Percentiles rank a stretch among this genome's conserved stretches.
Evolutionary conservation across 1,140 invertebrate genomes (phyloP).

Genomic region (Cyrtorhinus lividipennis): DNA sequence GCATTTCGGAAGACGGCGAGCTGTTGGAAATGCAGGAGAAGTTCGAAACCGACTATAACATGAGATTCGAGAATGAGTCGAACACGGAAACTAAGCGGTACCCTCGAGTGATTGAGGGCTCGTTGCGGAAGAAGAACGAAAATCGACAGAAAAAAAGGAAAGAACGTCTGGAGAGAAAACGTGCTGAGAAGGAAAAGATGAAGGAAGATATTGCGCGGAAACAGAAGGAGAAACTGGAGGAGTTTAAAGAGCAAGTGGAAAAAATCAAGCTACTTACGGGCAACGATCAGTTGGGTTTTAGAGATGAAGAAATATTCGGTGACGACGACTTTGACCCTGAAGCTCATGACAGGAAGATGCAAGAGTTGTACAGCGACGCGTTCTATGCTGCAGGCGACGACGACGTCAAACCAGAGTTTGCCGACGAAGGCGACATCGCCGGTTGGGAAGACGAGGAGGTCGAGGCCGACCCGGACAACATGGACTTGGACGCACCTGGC

Average conservation of each 20-base stretch:
- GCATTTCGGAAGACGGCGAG: slow-evolving; percentile 65
- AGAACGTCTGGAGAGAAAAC: slow-evolving; percentile 60
- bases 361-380: slow-evolving; percentile 67
- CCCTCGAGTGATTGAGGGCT: slow-evolving; percentile 73
- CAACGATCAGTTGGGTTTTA: slow-evolving; percentile 44
- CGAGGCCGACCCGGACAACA: slow-evolving; percentile 11
- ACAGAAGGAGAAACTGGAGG: slow-evolving; percentile 74
- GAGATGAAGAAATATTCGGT: slow-evolving; percentile 49
- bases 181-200: slow-evolving; percentile 65
- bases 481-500: slow-evolving; percentile 19
- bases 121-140: slow-evolving; percentile 64
- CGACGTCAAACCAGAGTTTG: slow-evolving; percentile 11
- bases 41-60: slow-evolving; percentile 93
- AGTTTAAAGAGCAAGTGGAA: slow-evolving; percentile 78
- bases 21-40: slow-evolving; percentile 55
- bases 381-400: slow-evolving; percentile 44
- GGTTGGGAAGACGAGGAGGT: slow-evolving; percentile 5
- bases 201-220: slow-evolving; percentile 74
- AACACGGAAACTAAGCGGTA: slow-evolving; percentile 53
- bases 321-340: slow-evolving; percentile 92
- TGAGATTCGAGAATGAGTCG: slow-evolving; percentile 61
- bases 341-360: slow-evolving; percentile 77
- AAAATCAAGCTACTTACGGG: slow-evolving; percentile 84
- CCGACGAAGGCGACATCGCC: background rate
- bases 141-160: slow-evolving; percentile 60